Conservation (phyloP, 2,797 vertebrate genomes). For the Arrhamphus sclerolepis region DNA sequence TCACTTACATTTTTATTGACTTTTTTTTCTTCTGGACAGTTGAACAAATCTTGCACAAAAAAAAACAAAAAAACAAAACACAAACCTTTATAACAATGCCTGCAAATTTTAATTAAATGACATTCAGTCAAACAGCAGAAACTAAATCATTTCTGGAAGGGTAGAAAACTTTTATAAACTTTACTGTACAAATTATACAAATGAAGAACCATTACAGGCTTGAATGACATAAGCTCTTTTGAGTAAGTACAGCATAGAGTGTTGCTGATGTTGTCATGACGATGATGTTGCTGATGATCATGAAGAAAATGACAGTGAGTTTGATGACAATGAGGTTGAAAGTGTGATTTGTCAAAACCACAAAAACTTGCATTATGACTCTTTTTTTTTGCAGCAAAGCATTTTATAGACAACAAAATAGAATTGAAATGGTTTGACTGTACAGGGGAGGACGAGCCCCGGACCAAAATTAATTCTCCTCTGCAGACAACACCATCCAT, state of each 20-base stretch:
- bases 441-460: slow-evolving; percentile 18
- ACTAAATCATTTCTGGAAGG: slow-evolving; percentile 90
- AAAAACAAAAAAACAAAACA: slow-evolving; percentile 70
- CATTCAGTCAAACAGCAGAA: slow-evolving; percentile 87
- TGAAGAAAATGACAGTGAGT: slow-evolving; percentile 15
- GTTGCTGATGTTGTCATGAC: slow-evolving; percentile 18
- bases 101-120: slow-evolving; percentile 84
- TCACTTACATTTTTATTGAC: slow-evolving; percentile 84
- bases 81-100: slow-evolving; percentile 83
- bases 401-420: slow-evolving; percentile 28
- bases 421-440: slow-evolving; percentile 3
- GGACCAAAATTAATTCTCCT: slow-evolving; percentile 33
- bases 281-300: slow-evolving; percentile 1
- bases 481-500: slow-evolving; percentile 20
- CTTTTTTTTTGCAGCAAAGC: slow-evolving; percentile 36
- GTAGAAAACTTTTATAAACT: slow-evolving; percentile 96
- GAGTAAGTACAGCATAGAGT: slow-evolving; percentile 41
- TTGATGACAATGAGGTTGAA: slow-evolving; percentile 14
- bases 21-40: slow-evolving; percentile 85
- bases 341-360: slow-evolving; percentile 24
- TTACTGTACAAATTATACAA: slow-evolving; percentile 95
- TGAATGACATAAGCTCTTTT: slow-evolving; percentile 73
- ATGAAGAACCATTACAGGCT: slow-evolving; percentile 77
- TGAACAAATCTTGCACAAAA: slow-evolving; percentile 90
- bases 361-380: slow-evolving; percentile 27